Evolutionary conservation across 1,140 invertebrate genomes (phyloP), one percentile per base, ranked within the genome.

Genomic region (Lasaia peninsularis): DNA sequence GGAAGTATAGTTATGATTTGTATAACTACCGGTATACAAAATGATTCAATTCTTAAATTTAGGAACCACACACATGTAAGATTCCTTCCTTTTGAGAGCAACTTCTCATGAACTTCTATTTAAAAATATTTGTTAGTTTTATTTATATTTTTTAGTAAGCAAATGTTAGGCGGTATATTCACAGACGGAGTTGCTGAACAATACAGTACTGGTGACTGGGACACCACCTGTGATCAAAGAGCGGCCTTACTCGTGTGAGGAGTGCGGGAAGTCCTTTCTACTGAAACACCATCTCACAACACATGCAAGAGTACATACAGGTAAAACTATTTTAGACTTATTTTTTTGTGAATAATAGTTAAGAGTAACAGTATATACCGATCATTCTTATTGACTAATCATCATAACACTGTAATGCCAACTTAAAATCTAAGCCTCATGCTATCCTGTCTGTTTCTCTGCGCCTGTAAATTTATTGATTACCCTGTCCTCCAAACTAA

Each of bases 221-320:
- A 60, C 74, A 0, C 67, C 70, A 8, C 65, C 71, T 0, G 75
- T 56, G 8, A 40, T 90, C 10, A 95, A 95, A 75, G 94, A 95
- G 77, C 84, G 94, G 33, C 95, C 95, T 0, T 96, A 95, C 71
- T 93, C 93, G 4, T 96, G 95, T 77, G 91, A 93, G 20, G 94
- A 95, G 78, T 96, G 95, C 76, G 95, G 94, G 9, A 96, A 96
- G 76, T 94, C 94, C 3, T 96, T 96, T 86, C 89, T 95, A 8
- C 81, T 95, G 44, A 96, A 96, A 78, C 94, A 95, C 79, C 94
- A 96, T 89, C 90, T 96, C 31, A 94, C 94, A 1, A 95, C 94
- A 10, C 95, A 96, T 76, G 94, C 75, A 79, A 77, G 94, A 67
- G 94, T 95, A 0, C 94, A 95, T 82, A 94, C 94, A 37, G 94